Base-by-base conservation (phyloP, 2,888 invertebrate species). In the Drosophila demipolita region DNA sequence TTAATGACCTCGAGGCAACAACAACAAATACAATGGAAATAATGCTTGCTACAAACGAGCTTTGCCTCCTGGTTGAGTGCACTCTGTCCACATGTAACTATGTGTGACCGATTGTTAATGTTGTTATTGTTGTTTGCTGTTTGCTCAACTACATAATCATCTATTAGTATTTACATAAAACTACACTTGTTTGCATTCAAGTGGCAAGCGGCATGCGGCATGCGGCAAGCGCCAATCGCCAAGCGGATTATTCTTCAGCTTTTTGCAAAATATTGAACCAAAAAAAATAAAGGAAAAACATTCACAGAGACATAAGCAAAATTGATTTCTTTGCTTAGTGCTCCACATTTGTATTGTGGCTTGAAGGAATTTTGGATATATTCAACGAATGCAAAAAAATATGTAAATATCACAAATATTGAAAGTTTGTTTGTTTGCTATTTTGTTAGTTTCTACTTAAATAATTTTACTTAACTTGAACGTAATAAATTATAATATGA, bases 171-270 rank as follows among this genome's bases (percentile, higher is more conserved):
- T 86, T 86, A 86, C 85, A 86, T 86, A 86, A 78, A 87, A 86
- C 89, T 89, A 86, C 89, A 86, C 85, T 86, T 86, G 85, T 89
- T 86, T 86, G 85, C 85, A 86, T 86, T 89, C 89, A 86, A 86
- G 71, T 73, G 67, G 67, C 65, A 71, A 71, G 32, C 70, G 60
- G 23, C 49, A 54, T 15, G 55, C n/a, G 45, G 67, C 54, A 59
- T 15, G 53, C 45, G 20, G 49, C 49, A 45, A 11, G 3, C 20
- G 38, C 4, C 66, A 66, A 78, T 85, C 87, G 87, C 70, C 89
- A 87, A 86, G 89, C 89, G 85, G 85, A 87, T 86, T 86, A 86
- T 74, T 45, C 69, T 8, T 57, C 23, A 53, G 52, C 67, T 59
- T 32, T 20, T 38, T 60, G 32, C 64, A 53, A 45, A 53, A 45